These are phyloP conservation scores for Atlantisia rogersi DNA, from an alignment of 2,113 vertebrate genomes.

Conservation along the genomic window DNA sequence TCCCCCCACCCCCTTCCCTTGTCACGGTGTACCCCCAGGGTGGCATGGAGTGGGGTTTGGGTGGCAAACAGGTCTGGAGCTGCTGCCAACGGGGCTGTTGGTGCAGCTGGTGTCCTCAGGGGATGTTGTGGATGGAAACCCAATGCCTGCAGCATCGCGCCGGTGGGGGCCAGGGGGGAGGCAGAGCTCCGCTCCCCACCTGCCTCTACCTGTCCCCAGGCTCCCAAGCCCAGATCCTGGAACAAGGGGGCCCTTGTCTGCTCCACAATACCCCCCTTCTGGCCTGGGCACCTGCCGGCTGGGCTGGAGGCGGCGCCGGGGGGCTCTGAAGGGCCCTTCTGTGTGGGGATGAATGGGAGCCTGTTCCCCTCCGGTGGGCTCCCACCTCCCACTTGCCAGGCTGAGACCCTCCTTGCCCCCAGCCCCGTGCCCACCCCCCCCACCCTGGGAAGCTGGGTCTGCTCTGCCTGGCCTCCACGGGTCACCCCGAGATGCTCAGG, in stretches of 20 bases:
- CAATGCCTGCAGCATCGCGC: accelerated
- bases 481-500: neutral
- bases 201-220: slow-evolving; percentile 49
- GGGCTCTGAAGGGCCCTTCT: slow-evolving; percentile 52
- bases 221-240: neutral
- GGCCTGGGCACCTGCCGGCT: slow-evolving; percentile 7
- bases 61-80: neutral
- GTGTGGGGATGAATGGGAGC: slow-evolving; percentile 35
- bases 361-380: slow-evolving; percentile 42
- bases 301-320: neutral
- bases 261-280: slow-evolving; percentile 24
- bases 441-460: neutral
- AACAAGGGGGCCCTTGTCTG: slow-evolving; percentile 61
- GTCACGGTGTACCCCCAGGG: accelerated
- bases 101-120: no score
- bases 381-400: slow-evolving; percentile 12
- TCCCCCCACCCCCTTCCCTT: neutral
- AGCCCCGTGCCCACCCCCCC: neutral
- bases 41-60: accelerated
- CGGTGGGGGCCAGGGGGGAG: accelerated
- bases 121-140: neutral
- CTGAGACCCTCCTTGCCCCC: neutral
- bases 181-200: neutral
- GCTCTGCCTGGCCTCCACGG: neutral
- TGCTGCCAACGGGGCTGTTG: no score